Evolutionary conservation across 2,888 invertebrate species (phyloP).

Genomic region (Amphipyra tragopoginis): DNA sequence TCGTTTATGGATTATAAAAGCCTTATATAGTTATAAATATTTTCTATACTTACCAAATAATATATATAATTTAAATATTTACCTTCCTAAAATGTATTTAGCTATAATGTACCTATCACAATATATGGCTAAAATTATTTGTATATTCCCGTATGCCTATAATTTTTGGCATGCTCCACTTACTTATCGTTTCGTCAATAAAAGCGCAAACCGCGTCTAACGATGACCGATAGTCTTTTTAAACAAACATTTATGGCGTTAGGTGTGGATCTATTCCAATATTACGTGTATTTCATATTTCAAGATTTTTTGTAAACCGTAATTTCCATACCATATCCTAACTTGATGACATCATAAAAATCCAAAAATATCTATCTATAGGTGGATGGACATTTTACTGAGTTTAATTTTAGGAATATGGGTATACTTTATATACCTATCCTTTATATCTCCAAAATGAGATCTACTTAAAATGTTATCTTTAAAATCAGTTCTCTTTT

Average conservation of each 20-base stretch:
- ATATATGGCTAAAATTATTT: too few species aligned
- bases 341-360: constrained; percentile 9
- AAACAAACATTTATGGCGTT: constrained; percentile 17
- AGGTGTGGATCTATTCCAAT: constrained; percentile 1
- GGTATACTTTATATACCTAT: constrained; percentile 2
- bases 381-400: constrained; percentile 11
- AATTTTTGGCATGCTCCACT: constrained; percentile 25
- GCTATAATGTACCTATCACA: too few species aligned
- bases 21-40: too few species aligned
- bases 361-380: constrained; percentile 4
- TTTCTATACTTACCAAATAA: too few species aligned
- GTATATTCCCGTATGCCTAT: too few species aligned
- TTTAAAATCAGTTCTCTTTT: constrained; percentile 45
- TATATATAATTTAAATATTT: too few species aligned
- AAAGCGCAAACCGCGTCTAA: constrained; percentile 1
- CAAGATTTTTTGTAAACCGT: too few species aligned
- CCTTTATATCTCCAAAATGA: constrained; percentile 21
- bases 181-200: constrained; percentile 32
- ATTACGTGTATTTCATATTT: not conserved
- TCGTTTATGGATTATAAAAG: too few species aligned
- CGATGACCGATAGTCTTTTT: constrained; percentile 26
- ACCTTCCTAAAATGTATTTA: too few species aligned
- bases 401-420: constrained; percentile 25
- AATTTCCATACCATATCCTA: too few species aligned
- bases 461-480: constrained; percentile 45